Percentiles rank a stretch among this genome's conserved stretches.
Evolutionary conservation across 2,113 vertebrate species (phyloP).

Genomic region (Sula dactylatra): DNA sequence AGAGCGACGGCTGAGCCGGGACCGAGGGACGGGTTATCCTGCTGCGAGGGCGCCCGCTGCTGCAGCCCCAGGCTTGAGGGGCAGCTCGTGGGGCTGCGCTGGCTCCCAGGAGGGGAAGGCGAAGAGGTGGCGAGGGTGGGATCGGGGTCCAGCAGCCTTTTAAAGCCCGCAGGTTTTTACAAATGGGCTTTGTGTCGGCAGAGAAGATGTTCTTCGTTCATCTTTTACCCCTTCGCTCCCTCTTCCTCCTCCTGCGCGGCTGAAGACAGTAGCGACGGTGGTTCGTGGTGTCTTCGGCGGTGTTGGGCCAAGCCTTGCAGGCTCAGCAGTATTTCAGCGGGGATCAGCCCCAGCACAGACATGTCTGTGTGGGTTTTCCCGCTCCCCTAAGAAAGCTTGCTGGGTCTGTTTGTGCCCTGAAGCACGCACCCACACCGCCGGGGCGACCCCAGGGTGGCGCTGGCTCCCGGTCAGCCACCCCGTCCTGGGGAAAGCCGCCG

Average conservation of each 20-base stretch:
- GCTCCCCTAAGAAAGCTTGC: not conserved
- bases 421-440: fast-evolving
- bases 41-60: not conserved
- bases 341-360: not conserved
- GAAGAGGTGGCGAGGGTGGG: not conserved
- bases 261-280: not conserved
- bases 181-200: not conserved
- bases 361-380: fast-evolving
- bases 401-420: not conserved
- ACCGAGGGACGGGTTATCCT: not conserved
- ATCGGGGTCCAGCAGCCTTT: not conserved
- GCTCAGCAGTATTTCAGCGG: not conserved
- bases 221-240: not conserved
- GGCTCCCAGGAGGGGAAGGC: not conserved
- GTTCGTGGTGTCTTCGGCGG: fast-evolving
- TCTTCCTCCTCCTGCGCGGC: not conserved
- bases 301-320: not conserved
- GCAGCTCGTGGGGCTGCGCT: not conserved
- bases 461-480: fast-evolving
- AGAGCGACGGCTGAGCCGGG: not conserved
- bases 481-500: not conserved
- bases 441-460: fast-evolving
- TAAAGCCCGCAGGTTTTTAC: not conserved
- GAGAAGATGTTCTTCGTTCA: not conserved
- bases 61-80: not conserved